Conservation (phyloP, 2,797 vertebrate genomes). For the Crenuchus spilurus region DNA sequence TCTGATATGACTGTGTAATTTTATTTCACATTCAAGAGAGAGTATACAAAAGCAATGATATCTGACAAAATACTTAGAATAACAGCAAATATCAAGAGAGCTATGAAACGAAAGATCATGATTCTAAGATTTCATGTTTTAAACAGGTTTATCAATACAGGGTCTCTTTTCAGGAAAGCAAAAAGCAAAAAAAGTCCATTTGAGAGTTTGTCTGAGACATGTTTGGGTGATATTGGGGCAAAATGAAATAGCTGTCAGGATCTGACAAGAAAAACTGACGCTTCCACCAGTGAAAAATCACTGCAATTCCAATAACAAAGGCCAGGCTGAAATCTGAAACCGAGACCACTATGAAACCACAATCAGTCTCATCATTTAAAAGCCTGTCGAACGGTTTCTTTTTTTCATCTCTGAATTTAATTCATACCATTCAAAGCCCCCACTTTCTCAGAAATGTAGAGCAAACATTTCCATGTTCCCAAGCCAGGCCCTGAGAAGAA, state of each 20-base stretch:
- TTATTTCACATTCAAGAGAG: neutral
- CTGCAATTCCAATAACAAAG: neutral
- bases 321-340: conserved; percentile 12
- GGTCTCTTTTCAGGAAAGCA: neutral
- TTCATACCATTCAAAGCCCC: conserved; percentile 48
- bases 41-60: neutral
- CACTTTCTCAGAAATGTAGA: conserved; percentile 38
- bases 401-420: conserved; percentile 40
- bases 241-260: conserved; percentile 11
- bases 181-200: too few species aligned
- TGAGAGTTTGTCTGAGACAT: neutral
- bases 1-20: too few species aligned
- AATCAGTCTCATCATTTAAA: conserved; percentile 41
- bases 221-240: conserved; percentile 11
- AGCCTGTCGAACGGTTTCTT: conserved; percentile 26
- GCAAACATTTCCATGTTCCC: conserved; percentile 57
- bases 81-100: neutral
- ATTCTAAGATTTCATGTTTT: neutral
- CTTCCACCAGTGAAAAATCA: conserved; percentile 24
- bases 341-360: conserved; percentile 28
- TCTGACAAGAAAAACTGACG: conserved; percentile 2
- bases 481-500: conserved; percentile 44
- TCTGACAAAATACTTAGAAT: too few species aligned
- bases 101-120: neutral
- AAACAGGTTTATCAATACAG: neutral